Conservation (phyloP, 1,140 invertebrate genomes). For the Bombus waltoni region DNA sequence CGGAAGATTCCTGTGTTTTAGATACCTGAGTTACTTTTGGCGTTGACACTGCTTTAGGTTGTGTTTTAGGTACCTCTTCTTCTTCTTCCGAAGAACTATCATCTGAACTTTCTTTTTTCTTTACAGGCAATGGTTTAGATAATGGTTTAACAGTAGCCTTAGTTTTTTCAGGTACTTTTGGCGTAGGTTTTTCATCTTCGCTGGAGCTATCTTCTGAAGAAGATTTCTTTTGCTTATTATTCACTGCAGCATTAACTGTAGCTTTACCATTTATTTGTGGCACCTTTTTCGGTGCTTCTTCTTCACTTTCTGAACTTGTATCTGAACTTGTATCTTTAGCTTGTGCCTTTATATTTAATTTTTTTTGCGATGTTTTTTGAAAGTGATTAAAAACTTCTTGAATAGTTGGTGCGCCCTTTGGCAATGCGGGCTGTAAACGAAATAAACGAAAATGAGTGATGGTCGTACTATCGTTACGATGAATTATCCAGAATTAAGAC, state of each 20-base stretch:
- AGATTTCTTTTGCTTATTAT: conserved; percentile 55
- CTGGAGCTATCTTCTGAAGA: conserved; percentile 64
- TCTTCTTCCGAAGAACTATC: conserved; percentile 79
- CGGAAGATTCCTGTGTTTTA: conserved; percentile 54
- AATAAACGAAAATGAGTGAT: neutral
- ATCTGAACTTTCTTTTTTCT: conserved; percentile 81
- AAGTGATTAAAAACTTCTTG: conserved; percentile 82
- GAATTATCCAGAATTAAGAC: neutral
- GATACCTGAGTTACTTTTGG: conserved; percentile 25
- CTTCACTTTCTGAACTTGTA: conserved; percentile 77
- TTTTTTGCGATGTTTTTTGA: conserved; percentile 81
- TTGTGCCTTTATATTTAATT: conserved; percentile 74
- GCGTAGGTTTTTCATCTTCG: conserved; percentile 70
- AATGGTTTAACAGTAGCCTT: conserved; percentile 39
- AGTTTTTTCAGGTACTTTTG: conserved; percentile 64
- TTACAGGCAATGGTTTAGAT: conserved; percentile 59
- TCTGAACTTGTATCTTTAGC: conserved; percentile 78
- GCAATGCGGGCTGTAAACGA: conserved; percentile 77
- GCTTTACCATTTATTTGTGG: conserved; percentile 68
- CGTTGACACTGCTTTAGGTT: conserved; percentile 29
- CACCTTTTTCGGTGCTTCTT: conserved; percentile 70
- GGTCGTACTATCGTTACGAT: neutral
- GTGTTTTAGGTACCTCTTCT: conserved; percentile 29
- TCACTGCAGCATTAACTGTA: conserved; percentile 16
- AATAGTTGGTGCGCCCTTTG: conserved; percentile 83